Evolutionary conservation across 53 echinoderm and acorn worm genomes (phyloP), one percentile per base, ranked within the genome.

Genomic region (Stichopus horrens): DNA sequence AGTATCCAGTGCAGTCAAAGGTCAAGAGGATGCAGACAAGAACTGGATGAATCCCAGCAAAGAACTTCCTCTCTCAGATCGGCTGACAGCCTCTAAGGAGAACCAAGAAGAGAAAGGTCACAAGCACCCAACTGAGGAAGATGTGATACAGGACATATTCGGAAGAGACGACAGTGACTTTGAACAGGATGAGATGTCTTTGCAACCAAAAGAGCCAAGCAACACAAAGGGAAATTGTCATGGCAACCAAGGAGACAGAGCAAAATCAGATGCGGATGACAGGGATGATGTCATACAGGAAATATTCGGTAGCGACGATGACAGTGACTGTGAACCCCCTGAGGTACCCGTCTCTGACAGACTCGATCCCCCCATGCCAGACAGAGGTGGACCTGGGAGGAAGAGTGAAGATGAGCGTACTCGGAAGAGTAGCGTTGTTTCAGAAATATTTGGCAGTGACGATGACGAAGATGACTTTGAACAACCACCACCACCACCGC

Each of bases 91-190:
- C 6, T 71, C 4, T 7, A 71, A 5, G 4, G 4, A 21, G 63
- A 63, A 63, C 63, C 13, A 60, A 59, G 9, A 13, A 59, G 9
- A 59, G 59, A 8, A 59, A 59, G 59, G 59, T 9, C 59, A 59
- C 4, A 4, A 59, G 67, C 67, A 67, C 14, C n/a, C 6, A 6
- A 71, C n/a, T n/a, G 19, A 71, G 14, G 71, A 71, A 71, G 71
- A 71, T 55, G 58, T 81, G 2, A 81, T 81, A 8, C 81, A 58
- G 14, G 81, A 81, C 20, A 22, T 81, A 58, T 81, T 81, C 57
- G 81, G 81, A 18, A 57, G 20, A 9, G 81, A 56, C 11, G 81
- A 21, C 2, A 81, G 81, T 20, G 81, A 81, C 58, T 81, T 55
- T 53, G 81, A 81, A 71, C n/a, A 71, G 6, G 71, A 5, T 20